Evolutionary conservation across 1,140 invertebrate genomes (phyloP).

Genomic region (Rhopalosiphum padi): DNA sequence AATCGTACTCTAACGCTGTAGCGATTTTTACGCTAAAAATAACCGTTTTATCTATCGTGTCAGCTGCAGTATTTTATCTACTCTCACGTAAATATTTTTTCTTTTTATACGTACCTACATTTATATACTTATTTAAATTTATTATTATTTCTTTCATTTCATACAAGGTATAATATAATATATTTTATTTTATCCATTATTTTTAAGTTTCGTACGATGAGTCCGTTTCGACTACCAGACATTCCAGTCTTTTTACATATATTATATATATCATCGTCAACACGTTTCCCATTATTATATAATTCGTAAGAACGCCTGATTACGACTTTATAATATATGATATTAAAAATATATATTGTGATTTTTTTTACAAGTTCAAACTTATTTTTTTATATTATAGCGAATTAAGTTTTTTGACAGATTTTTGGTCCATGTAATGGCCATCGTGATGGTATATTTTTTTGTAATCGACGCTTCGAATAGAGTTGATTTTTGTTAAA

Average conservation of each 20-base stretch:
- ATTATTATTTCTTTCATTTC: neutral
- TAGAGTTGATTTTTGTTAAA: conserved; percentile 17
- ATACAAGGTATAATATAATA: neutral
- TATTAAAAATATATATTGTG: neutral
- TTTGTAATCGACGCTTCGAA: neutral
- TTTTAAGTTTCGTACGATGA: neutral
- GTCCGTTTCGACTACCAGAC: neutral
- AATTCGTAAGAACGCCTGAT: neutral
- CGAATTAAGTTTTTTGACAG: neutral
- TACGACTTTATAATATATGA: neutral
- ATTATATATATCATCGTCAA: neutral
- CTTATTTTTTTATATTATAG: neutral
- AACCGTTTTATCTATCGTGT: conserved; percentile 6
- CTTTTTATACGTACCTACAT: neutral
- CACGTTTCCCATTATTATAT: neutral
- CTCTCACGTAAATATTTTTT: neutral
- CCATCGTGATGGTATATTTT: neutral
- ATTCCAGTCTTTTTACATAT: neutral
- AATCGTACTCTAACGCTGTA: neutral
- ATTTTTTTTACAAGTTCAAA: neutral
- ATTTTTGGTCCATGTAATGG: neutral
- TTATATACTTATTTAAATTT: neutral
- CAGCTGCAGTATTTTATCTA: conserved; percentile 20
- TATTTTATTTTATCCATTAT: neutral
- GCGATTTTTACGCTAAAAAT: neutral